Conservation (phyloP, 1,140 invertebrate species). For the Rhyacophila brunnea region DNA sequence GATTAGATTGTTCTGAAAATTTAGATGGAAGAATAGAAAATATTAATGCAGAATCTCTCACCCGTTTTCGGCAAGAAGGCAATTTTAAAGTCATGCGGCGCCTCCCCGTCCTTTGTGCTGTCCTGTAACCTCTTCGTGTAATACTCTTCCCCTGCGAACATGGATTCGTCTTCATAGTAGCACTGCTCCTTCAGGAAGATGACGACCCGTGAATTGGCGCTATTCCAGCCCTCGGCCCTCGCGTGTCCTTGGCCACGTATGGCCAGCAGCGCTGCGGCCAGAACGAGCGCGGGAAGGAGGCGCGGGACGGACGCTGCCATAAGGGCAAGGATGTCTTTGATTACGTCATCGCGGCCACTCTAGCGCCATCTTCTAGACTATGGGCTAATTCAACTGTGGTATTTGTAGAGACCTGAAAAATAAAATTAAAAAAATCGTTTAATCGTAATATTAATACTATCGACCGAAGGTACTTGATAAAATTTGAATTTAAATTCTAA, state of each 20-base stretch:
- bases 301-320: background rate
- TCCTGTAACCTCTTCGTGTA: slow-evolving; percentile 1
- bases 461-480: too few relatives aligned
- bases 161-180: background rate
- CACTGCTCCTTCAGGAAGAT: slow-evolving; percentile 20
- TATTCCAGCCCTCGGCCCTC: slow-evolving; percentile 8
- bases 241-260: background rate
- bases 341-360: too few relatives aligned
- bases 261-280: slow-evolving; percentile 12
- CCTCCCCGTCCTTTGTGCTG: slow-evolving; percentile 1
- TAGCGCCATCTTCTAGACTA: too few relatives aligned
- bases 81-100: slow-evolving; percentile 7
- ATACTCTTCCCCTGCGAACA: background rate
- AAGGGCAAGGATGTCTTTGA: too few relatives aligned
- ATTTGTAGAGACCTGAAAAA: too few relatives aligned
- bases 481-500: too few relatives aligned
- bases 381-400: too few relatives aligned
- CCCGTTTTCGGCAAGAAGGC: slow-evolving; percentile 18
- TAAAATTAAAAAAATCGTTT: too few relatives aligned
- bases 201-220: slow-evolving; percentile 10
- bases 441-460: too few relatives aligned
- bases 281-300: slow-evolving; percentile 12
- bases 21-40: too few relatives aligned
- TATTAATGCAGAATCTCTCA: slow-evolving; percentile 5
- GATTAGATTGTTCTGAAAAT: too few relatives aligned